A percentile compares a stretch with the other conserved stretches of the same genome.
Evolutionary conservation across 2,113 vertebrate species (phyloP).

Genomic region (Ramphastos sulfuratus): DNA sequence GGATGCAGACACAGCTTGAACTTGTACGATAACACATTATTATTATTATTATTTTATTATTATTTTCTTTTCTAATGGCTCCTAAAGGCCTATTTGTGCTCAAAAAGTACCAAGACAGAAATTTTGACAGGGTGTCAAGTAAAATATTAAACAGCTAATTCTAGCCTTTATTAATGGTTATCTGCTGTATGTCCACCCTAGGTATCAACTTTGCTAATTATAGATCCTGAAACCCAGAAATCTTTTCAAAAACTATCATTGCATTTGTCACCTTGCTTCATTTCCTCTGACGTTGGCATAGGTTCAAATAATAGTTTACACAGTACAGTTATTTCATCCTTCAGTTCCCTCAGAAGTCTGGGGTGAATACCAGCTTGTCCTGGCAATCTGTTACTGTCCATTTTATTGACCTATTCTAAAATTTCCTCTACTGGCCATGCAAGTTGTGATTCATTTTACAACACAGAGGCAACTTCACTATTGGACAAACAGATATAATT

Average conservation of each 20-base stretch:
- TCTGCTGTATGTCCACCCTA: not conserved
- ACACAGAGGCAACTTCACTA: not conserved
- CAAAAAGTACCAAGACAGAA: not conserved
- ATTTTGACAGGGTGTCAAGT: not conserved
- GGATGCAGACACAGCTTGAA: not conserved
- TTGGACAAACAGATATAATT: not conserved
- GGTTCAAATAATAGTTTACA: conserved; percentile 8
- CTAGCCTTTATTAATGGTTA: not conserved
- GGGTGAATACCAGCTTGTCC: conserved; percentile 16
- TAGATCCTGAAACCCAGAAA: not conserved
- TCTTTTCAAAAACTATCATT: not conserved
- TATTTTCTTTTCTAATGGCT: not conserved
- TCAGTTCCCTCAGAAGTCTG: conserved; percentile 17
- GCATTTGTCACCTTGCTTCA: not conserved
- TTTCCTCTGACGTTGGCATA: not conserved
- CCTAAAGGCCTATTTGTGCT: not conserved
- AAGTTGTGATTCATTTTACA: not conserved
- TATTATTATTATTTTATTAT: not conserved
- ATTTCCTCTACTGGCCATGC: not conserved
- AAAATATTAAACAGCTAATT: not conserved
- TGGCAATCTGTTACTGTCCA: conserved; percentile 43
- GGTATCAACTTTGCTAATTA: not conserved
- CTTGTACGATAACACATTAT: not conserved
- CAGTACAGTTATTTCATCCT: conserved; percentile 15
- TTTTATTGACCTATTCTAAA: conserved; percentile 11